phyloP scores from a whole-genome alignment of 1,140 invertebrate genomes.

The Drosophila tani region DNA sequence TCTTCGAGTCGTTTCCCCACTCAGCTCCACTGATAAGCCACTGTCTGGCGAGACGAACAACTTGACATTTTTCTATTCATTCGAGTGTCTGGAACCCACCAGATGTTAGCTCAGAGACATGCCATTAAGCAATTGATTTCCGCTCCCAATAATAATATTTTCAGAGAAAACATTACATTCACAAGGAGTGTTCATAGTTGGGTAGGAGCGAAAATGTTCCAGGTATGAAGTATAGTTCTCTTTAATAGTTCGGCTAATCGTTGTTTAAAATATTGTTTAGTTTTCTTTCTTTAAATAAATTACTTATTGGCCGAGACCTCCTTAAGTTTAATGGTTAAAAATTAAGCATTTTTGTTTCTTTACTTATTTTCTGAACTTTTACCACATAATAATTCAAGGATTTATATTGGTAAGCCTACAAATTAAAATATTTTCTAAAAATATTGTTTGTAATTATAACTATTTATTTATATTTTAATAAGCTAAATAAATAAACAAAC shows the following conservation, averaged over 20 bases:
- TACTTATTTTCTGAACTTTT: too few species aligned
- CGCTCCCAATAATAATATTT: slow-evolving; percentile 32
- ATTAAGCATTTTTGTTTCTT: neutral
- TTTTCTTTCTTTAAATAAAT: neutral
- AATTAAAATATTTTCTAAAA: neutral
- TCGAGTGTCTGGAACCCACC: slow-evolving; percentile 48
- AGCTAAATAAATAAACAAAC: neutral
- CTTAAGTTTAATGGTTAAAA: neutral
- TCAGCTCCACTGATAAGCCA: slow-evolving; percentile 51
- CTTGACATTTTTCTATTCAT: slow-evolving; percentile 20
- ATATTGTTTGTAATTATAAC: neutral
- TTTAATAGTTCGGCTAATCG: too few species aligned
- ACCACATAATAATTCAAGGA: too few species aligned
- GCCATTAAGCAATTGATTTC: slow-evolving; percentile 49
- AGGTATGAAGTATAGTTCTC: neutral
- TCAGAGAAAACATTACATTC: slow-evolving; percentile 36
- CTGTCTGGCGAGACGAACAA: slow-evolving; percentile 12
- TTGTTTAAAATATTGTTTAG: neutral
- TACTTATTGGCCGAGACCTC: neutral
- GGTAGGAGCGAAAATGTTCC: neutral
- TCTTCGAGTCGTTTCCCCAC: slow-evolving; percentile 25
- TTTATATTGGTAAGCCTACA: neutral
- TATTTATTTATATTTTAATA: too few species aligned
- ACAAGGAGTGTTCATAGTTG: slow-evolving; percentile 10
- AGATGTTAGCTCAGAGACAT: slow-evolving; percentile 21